Base-by-base conservation (phyloP, 2,797 vertebrate genomes). In the Buceros bicornis region DNA sequence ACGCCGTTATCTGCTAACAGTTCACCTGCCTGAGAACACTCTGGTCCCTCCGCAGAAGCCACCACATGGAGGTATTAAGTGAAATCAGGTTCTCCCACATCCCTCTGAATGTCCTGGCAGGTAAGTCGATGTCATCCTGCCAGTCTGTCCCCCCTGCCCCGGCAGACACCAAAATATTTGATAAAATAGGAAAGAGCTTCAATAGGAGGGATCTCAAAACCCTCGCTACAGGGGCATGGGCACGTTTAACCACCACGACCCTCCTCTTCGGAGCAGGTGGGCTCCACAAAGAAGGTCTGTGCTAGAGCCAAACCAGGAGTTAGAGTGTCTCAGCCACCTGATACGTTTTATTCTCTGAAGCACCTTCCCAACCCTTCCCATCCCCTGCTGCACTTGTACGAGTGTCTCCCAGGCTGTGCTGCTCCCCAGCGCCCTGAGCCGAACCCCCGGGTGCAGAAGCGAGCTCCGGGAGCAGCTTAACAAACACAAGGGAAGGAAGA, bases 401-500 rank as follows among this genome's bases (percentile, higher is more conserved):
- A 40, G 12, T 47, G 4, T 20, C 24, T 43, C 29, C 11, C 1
- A 61, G n/a, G 65, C 48, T 54, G 28, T 43, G 50, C 40, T 50
- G n/a, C 29, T 43, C 14, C 31, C n/a, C 47, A 51, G 2, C 29
- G 22, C 26, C 33, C 6, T 10, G 37, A 69, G 42, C 43, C 47
- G 54, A 64, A 80, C 31, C 66, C n/a, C 16, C 0, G 0, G 76
- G 45, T 28, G 31, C 84, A 25, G 6, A 29, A 26, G 35, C 1
- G 2, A 93, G 43, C n/a, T 24, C 22, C 43, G 9, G 43, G 22
- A 0, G 6, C 25, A 0, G 1, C 37, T 28, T 9, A 1, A 54
- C 6, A 53, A 26, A 51, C 4, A 51, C 8, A 40, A 28, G 25
- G 48, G 35, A 43, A 29, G 16, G 20, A 26, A 35, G 17, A 57